These are phyloP conservation scores for Tupaia tana DNA, from an alignment of 2,113 vertebrate genomes.

Conservation along the genomic window DNA sequence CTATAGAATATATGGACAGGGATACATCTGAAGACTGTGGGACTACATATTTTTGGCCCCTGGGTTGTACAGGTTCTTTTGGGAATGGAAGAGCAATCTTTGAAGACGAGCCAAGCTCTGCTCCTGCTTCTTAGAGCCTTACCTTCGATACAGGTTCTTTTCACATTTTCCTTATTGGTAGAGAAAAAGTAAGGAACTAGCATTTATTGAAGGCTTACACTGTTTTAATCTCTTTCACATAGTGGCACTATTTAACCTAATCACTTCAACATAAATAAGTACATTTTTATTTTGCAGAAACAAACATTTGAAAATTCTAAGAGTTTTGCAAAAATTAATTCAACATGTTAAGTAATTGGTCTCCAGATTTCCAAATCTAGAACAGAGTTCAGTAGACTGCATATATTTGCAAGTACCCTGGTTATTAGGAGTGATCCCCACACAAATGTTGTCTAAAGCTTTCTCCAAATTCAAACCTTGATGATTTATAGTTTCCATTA, in stretches of 20 bases:
- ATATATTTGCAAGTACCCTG: neutral
- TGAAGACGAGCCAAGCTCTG: neutral
- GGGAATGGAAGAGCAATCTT: neutral
- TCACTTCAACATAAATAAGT: neutral
- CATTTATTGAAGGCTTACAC: neutral
- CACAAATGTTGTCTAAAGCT: neutral
- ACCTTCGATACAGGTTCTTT: neutral
- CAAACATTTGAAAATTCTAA: conserved; percentile 5
- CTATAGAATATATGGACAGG: neutral
- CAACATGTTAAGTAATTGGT: neutral
- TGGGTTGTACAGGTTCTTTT: neutral
- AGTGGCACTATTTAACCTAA: neutral
- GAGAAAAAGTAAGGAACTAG: neutral
- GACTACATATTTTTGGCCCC: neutral
- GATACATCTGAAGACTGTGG: neutral
- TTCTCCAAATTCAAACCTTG: neutral
- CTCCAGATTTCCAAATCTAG: neutral
- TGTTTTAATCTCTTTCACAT: neutral
- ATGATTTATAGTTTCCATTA: neutral
- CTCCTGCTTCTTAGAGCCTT: neutral
- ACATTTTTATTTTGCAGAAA: neutral
- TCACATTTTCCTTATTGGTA: neutral
- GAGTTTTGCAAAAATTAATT: conserved; percentile 32
- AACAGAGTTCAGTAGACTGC: neutral
- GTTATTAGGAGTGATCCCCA: neutral